Evolutionary conservation across 2,797 vertebrate species (phyloP), one percentile per base, ranked within the genome.

Genomic region (Gymnoscopelus braueri): DNA sequence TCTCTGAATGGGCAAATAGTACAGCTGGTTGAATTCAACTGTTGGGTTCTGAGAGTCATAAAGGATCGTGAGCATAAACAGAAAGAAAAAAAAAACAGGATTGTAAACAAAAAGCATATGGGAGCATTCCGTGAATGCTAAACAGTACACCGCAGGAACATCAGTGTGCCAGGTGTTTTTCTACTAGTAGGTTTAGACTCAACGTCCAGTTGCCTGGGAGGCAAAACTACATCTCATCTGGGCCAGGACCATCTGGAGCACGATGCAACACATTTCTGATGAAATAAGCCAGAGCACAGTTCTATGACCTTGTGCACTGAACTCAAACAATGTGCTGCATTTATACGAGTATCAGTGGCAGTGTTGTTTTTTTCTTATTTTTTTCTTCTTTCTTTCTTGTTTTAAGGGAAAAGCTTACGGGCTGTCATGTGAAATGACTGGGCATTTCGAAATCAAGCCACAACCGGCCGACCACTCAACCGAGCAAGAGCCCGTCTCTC

Each of bases 201-300:
- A 3, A 15, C 2, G 52, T 69, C 66, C 80, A 78, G 82, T 72
- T 87, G 66, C 63, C 39, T 65, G 19, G 61, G 75, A 82, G 85
- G 76, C 82, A 75, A 84, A 87, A 74, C 54, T 65, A 63, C 77
- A 71, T 79, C 77, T 72, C 74, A 55, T 78, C 39, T 81, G 78
- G 78, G 6, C 62, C 8, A 9, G 63, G 75, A 56, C 82, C 86
- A 85, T 87, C 81, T 89, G 84, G 74, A 69, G 23, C 9, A 14
- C 71, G 64, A 74, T 50, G 56, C 59, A 23, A 51, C 65, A 66
- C 62, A 44, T 8, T 65, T 79, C 66, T 11, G 51, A 81, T 79
- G 70, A 87, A 85, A 84, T 59, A 79, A 85, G 52, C 75, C 78
- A 88, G 78, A 88, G 71, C 76, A 51, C 75, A 64, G 75, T 78